Percentiles rank a stretch among this genome's conserved stretches.
Conservation (phyloP, 2,113 vertebrate genomes). For the Microcebus murinus region DNA sequence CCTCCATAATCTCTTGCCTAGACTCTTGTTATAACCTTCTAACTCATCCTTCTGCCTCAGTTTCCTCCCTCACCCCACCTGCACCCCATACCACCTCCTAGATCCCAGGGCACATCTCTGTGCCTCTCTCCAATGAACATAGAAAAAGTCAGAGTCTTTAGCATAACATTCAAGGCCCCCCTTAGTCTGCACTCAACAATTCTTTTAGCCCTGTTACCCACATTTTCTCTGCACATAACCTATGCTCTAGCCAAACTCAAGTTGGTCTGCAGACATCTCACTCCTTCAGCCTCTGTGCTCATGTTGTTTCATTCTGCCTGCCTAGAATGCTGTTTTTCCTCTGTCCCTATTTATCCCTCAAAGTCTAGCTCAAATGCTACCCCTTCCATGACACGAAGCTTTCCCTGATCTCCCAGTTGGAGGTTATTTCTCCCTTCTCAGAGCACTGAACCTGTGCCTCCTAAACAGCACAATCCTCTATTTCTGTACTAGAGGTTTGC, state of each 20-base stretch:
- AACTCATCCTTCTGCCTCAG: background rate
- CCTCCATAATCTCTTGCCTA: background rate
- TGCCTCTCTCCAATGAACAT: background rate
- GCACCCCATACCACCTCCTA: background rate
- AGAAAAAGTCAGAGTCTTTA: background rate
- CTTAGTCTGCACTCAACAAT: background rate
- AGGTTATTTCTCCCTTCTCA: background rate
- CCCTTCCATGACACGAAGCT: background rate
- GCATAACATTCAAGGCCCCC: background rate
- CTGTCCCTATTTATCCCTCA: background rate
- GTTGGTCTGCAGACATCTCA: background rate
- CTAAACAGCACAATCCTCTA: accelerated
- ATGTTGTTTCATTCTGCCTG: background rate
- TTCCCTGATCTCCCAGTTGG: background rate
- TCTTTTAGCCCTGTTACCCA: background rate
- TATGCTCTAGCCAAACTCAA: background rate
- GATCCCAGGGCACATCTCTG: background rate
- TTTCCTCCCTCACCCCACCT: background rate
- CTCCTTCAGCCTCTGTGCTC: background rate
- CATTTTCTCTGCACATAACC: background rate
- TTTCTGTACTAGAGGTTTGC: background rate
- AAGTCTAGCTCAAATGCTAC: background rate
- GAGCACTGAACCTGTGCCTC: background rate
- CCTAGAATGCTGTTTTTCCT: background rate
- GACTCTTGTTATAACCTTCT: background rate